phyloP scores from a whole-genome alignment of 2,888 invertebrate genomes.

The Hybos culiciformis region DNA sequence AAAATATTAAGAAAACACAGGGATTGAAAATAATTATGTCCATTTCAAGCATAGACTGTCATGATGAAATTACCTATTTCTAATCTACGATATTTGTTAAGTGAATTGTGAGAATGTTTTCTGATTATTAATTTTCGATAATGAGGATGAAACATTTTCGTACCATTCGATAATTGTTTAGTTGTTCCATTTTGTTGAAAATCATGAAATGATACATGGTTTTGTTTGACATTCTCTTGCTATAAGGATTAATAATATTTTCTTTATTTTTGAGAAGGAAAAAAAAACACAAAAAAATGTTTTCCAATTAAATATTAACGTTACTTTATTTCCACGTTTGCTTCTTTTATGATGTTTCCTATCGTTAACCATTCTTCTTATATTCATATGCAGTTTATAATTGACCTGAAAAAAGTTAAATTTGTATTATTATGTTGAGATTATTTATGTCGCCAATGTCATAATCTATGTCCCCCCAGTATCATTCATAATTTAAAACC shows the following conservation, averaged over 20 bases:
- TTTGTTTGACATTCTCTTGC: conserved; percentile 66
- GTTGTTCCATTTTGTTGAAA: conserved; percentile 80
- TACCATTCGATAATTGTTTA: conserved; percentile 77
- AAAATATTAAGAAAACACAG: too few species aligned
- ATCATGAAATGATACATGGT: conserved; percentile 80
- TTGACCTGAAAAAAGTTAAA: conserved; percentile 41
- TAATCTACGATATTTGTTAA: conserved; percentile 39
- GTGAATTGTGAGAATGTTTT: conserved; percentile 38
- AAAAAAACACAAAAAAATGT: background rate
- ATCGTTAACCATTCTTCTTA: conserved; percentile 73
- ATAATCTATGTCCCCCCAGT: too few species aligned
- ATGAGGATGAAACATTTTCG: conserved; percentile 51
- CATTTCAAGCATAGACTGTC: conserved; percentile 13
- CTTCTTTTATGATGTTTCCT: conserved; percentile 75
- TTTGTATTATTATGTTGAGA: background rate
- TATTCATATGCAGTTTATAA: conserved; percentile 84
- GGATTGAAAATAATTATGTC: too few species aligned
- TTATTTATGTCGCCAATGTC: too few species aligned
- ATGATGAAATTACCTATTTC: conserved; percentile 38
- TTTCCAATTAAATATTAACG: conserved; percentile 8
- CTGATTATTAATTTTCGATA: conserved; percentile 45
- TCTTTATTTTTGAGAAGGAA: background rate
- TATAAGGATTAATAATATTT: conserved; percentile 21
- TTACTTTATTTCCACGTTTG: conserved; percentile 65
- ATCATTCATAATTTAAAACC: too few species aligned